A percentile compares a stretch with the other conserved stretches of the same genome.
phyloP scores from a whole-genome alignment of 2,113 vertebrate genomes.

The Sialia sialis region DNA sequence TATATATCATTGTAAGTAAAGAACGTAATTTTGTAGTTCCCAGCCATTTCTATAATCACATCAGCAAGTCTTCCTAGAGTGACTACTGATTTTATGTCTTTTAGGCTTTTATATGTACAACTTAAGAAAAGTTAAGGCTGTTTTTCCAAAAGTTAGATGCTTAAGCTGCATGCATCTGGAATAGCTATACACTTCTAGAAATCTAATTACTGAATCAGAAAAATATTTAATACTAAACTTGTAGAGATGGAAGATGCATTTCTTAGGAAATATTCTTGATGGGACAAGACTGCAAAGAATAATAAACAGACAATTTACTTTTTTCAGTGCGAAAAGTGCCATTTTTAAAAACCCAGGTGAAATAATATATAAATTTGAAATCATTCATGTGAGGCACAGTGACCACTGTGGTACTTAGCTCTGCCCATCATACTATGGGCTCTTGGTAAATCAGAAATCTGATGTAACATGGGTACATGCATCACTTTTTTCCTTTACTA shows the following conservation, averaged over 20 bases:
- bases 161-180: not conserved
- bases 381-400: not conserved
- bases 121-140: not conserved
- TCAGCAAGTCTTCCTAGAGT: slow-evolving; percentile 29
- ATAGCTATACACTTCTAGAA: not conserved
- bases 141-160: not conserved
- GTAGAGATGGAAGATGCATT: not conserved
- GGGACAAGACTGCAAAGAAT: not conserved
- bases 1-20: slow-evolving; percentile 13
- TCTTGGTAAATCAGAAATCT: slow-evolving; percentile 27
- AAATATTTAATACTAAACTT: not conserved
- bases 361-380: not conserved
- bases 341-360: not conserved
- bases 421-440: not conserved
- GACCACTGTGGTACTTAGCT: slow-evolving; percentile 9
- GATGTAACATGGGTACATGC: slow-evolving; percentile 19
- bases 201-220: not conserved
- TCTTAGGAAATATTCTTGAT: not conserved
- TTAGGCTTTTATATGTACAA: not conserved
- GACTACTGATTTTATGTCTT: slow-evolving; percentile 29
- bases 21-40: slow-evolving; percentile 30
- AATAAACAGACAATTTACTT: not conserved
- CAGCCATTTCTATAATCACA: slow-evolving; percentile 22
- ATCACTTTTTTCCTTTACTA: slow-evolving; percentile 20
- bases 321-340: not conserved